phyloP scores from a whole-genome alignment of 2,888 invertebrate species.

The Acleris holmiana region DNA sequence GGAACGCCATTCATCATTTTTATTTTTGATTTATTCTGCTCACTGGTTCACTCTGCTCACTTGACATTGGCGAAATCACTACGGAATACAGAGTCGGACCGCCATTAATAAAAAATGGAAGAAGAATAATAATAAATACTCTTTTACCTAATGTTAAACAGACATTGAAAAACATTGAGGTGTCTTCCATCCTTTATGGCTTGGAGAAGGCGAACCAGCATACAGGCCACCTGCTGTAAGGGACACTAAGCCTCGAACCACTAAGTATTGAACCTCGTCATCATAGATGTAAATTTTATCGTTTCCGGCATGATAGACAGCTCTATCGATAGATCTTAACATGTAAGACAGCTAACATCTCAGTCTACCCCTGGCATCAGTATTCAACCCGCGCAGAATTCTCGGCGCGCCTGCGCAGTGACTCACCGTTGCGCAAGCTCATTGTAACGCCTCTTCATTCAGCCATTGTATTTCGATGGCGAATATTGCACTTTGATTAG shows the following conservation, averaged over 20 bases:
- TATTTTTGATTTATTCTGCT: no score
- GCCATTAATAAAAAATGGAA: no score
- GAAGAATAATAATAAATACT: no score
- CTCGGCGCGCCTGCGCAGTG: constrained; percentile 6
- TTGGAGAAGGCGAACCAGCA: no score
- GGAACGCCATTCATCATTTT: no score
- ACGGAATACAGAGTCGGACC: no score
- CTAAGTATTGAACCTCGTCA: neutral
- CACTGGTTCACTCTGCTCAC: no score
- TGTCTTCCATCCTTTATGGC: no score
- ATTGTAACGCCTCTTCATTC: constrained; percentile 32
- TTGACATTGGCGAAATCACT: no score
- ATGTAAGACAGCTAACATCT: constrained; percentile 1
- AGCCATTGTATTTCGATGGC: constrained; percentile 26
- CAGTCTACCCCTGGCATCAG: constrained; percentile 1
- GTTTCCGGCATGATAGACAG: neutral
- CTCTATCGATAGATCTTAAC: constrained; percentile 1
- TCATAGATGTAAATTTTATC: neutral
- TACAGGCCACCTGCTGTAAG: no score
- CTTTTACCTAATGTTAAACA: no score
- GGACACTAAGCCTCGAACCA: neutral
- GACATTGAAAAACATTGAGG: no score
- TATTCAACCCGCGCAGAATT: constrained; percentile 14
- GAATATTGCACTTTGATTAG: constrained; percentile 12
- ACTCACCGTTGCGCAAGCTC: constrained; percentile 4